Evolutionary conservation across 2,113 vertebrate species (phyloP).

Genomic region (Pseudonaja textilis): DNA sequence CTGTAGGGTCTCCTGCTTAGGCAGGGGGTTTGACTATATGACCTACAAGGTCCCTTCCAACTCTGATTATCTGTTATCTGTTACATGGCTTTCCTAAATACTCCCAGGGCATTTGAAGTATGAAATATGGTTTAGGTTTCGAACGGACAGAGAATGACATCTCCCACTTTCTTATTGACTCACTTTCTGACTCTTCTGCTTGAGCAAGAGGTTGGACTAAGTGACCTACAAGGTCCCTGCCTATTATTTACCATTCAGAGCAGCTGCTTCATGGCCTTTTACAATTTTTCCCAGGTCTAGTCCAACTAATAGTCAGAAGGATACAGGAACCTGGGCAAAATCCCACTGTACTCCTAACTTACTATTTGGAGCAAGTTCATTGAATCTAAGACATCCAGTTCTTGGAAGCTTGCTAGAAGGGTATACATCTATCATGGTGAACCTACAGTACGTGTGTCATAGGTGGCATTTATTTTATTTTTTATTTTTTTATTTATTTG

Average conservation of each 20-base stretch:
- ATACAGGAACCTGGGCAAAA: neutral
- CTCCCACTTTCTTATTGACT: neutral
- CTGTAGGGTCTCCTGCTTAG: neutral
- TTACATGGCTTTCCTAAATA: neutral
- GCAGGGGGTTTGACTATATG: too few relatives aligned
- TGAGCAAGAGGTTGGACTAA: too few relatives aligned
- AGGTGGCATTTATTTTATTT: too few relatives aligned
- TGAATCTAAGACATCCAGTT: neutral
- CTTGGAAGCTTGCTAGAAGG: neutral
- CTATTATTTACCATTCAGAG: neutral
- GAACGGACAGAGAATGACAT: neutral
- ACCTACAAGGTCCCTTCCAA: too few relatives aligned
- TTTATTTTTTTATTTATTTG: too few relatives aligned
- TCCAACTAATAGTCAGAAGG: neutral
- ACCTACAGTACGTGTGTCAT: too few relatives aligned
- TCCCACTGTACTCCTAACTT: neutral
- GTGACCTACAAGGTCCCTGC: too few relatives aligned
- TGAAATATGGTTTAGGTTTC: neutral
- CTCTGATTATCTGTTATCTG: too few relatives aligned
- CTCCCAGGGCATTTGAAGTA: neutral
- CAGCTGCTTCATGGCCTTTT: neutral
- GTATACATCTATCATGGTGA: neutral
- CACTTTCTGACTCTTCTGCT: neutral
- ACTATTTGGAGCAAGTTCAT: neutral
- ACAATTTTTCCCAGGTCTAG: neutral